Evolutionary conservation across 2,113 vertebrate species (phyloP).

Genomic region (Plotosus lineatus): DNA sequence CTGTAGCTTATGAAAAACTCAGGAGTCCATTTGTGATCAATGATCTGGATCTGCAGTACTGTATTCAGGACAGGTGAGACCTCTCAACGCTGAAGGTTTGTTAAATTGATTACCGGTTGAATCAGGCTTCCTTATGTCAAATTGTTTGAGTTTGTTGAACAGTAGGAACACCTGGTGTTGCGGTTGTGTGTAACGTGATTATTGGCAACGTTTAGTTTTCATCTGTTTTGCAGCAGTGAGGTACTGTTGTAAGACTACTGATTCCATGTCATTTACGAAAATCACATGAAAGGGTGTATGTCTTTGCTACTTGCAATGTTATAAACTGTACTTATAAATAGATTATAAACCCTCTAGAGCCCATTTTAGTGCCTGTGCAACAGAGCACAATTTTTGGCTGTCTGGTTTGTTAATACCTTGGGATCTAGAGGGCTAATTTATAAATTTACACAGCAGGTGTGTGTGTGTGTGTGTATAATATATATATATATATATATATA

Average conservation of each 20-base stretch:
- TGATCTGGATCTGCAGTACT: constrained; percentile 90
- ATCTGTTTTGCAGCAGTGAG: background rate
- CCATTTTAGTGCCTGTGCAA: too few relatives aligned
- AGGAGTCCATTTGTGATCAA: constrained; percentile 91
- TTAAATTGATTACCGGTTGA: background rate
- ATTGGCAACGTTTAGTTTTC: background rate
- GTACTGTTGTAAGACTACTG: background rate
- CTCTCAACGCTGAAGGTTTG: background rate
- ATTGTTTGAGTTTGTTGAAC: background rate
- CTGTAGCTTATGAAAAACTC: constrained; percentile 88
- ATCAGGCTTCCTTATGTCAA: background rate
- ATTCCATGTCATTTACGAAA: background rate
- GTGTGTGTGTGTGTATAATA: too few relatives aligned
- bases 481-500: too few relatives aligned
- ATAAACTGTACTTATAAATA: too few relatives aligned
- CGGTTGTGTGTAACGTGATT: constrained; percentile 9
- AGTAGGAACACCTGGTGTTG: background rate
- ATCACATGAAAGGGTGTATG: too few relatives aligned
- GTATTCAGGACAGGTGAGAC: constrained; percentile 88
- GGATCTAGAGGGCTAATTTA: too few relatives aligned
- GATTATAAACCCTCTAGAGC: too few relatives aligned
- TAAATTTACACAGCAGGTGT: too few relatives aligned
- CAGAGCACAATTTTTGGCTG: too few relatives aligned
- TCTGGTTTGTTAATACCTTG: too few relatives aligned
- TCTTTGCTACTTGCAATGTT: too few relatives aligned